Conservation (phyloP, 2,113 vertebrate genomes). For the Atlantisia rogersi region DNA sequence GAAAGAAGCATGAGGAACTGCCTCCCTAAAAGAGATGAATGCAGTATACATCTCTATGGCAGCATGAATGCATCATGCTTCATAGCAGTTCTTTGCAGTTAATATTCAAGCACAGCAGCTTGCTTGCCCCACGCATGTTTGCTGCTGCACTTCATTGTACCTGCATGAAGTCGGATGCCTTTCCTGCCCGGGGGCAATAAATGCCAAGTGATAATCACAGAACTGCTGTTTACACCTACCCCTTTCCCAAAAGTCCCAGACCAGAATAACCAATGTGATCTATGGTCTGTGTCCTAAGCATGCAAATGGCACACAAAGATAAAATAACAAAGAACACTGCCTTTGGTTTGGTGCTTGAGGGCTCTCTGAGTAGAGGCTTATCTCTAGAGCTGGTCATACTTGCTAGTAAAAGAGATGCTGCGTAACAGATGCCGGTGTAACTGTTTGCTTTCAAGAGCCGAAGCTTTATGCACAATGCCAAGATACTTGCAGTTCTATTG, state of each 20-base stretch:
- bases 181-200: background rate
- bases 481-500: background rate
- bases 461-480: background rate
- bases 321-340: background rate
- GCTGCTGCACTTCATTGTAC: background rate
- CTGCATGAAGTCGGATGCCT: background rate
- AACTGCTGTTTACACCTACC: background rate
- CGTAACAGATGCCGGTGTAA: background rate
- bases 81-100: background rate
- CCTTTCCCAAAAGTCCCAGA: background rate
- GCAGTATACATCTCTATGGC: accelerated
- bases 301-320: background rate
- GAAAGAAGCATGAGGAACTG: background rate
- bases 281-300: background rate
- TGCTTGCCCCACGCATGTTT: background rate
- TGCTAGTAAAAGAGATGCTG: background rate
- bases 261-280: background rate
- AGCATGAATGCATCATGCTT: background rate
- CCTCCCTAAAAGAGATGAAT: background rate
- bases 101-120: background rate
- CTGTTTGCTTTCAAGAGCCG: background rate
- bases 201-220: background rate
- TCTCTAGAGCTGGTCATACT: background rate
- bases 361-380: background rate
- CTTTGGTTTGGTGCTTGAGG: background rate